Base-by-base conservation (phyloP, 2,888 invertebrate species). In the Mesoligia furuncula region DNA sequence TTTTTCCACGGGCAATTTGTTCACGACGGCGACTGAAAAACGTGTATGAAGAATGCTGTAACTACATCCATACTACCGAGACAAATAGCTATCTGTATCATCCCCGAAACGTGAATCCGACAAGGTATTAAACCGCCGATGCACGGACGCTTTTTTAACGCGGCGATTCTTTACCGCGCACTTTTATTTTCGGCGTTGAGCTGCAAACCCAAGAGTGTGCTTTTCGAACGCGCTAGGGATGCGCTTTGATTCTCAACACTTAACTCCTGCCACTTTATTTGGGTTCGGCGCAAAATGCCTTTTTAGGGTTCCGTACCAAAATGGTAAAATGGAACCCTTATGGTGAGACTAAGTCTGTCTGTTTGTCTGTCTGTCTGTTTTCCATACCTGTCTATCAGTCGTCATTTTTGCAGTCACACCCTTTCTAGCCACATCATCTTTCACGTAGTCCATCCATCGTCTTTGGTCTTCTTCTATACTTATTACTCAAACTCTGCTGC, bases 41-140 rank as follows among this genome's bases (percentile, higher is more conserved):
- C 24, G 54, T 24, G 54, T 24, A 24, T 54, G 31, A 31, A 17
- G 5, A 24, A 31, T 24, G 13, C 6, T 36, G n/a, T 64, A 64
- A 24, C 7, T 36, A n/a, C 13, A 42, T 42, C 11, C 48, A 51
- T 51, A 51, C 24, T 2, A 51, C 1, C 13, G 27, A 45, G 20
- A 61, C 3, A 42, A 61, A 79, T 67, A 68, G 24, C 45, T 51
- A 51, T n/a, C 31, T 31, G 17, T 39, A 39, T 39, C 51, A 64
- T 51, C 15, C n/a, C 42, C 15, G 36, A 57, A 67, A 62, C 54
- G 20, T 39, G 48, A 81, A 54, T 45, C 75, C 54, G 24, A 15
- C 27, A 39, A 45, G 51, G 36, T 67, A 80, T 36, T 13, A 27
- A 54, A 39, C 13, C 31, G 24, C 11, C 9, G 3, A 0, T 1